Conservation (phyloP, 2,888 invertebrate species). For the Trissolcus japonicus region DNA sequence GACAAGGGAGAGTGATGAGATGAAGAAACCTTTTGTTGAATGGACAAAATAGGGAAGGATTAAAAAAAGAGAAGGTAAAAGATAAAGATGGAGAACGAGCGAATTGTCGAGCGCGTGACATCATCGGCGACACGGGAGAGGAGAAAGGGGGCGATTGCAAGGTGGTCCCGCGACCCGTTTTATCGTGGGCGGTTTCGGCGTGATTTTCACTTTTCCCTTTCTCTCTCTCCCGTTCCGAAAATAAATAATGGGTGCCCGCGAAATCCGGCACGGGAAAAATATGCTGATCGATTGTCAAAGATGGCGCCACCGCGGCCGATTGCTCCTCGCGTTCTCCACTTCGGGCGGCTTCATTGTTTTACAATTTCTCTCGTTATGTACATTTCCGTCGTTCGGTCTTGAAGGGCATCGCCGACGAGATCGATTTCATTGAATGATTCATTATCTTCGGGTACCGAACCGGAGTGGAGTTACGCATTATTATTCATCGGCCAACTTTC, state of each 20-base stretch:
- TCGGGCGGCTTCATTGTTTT: conserved; percentile 21
- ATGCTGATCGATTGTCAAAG: conserved; percentile 18
- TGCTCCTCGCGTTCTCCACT: conserved; percentile 7
- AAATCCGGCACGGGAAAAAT: conserved; percentile 4
- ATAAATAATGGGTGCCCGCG: conserved; percentile 18
- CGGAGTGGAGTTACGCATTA: conserved; percentile 14
- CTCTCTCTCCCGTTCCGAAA: conserved; percentile 14
- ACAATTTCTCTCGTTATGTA: conserved; percentile 30
- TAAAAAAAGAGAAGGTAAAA: not conserved
- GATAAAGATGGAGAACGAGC: conserved; percentile 9
- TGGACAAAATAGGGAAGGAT: not conserved
- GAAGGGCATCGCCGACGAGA: conserved; percentile 25
- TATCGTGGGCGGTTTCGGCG: conserved; percentile 34
- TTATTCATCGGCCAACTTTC: conserved; percentile 38
- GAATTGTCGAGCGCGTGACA: conserved; percentile 25
- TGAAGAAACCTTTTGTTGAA: not conserved
- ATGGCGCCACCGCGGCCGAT: conserved; percentile 17
- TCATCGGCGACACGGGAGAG: conserved; percentile 9
- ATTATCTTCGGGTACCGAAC: conserved; percentile 26
- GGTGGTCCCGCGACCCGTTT: conserved; percentile 29
- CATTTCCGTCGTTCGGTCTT: conserved; percentile 17
- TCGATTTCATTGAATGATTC: conserved; percentile 47
- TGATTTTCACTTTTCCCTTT: conserved; percentile 35
- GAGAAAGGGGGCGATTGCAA: conserved; percentile 9
- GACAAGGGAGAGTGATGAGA: not conserved